Evolutionary conservation across 2,888 invertebrate genomes (phyloP).

Genomic region (Nomada goodeniana): DNA sequence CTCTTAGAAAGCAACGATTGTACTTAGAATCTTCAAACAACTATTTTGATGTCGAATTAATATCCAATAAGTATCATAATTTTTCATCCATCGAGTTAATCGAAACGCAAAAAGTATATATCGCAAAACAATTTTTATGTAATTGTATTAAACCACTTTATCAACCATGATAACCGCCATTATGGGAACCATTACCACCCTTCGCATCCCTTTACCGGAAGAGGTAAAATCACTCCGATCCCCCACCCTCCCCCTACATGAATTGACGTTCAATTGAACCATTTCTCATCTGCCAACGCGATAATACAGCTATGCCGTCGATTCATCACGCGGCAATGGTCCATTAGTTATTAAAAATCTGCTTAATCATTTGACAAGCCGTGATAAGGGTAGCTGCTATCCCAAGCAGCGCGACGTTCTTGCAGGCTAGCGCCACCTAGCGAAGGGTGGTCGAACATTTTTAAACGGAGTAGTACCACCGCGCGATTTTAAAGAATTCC

Average conservation of each 20-base stretch:
- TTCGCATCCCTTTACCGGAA: slow-evolving; percentile 33
- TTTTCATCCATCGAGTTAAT: neutral
- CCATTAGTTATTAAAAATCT: slow-evolving; percentile 52
- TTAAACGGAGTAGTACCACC: slow-evolving; percentile 40
- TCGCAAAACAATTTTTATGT: neutral
- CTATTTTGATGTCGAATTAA: neutral
- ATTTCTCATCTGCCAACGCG: slow-evolving; percentile 6
- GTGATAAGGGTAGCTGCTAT: slow-evolving; percentile 48
- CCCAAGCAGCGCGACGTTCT: slow-evolving; percentile 31
- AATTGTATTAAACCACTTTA: slow-evolving; percentile 21
- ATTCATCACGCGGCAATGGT: neutral
- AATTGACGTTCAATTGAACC: slow-evolving; percentile 9
- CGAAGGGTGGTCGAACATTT: slow-evolving; percentile 63
- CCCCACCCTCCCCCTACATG: slow-evolving; percentile 3
- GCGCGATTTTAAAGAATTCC: slow-evolving; percentile 37
- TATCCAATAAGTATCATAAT: neutral
- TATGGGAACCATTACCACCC: slow-evolving; percentile 22
- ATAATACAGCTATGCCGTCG: neutral
- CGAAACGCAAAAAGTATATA: neutral
- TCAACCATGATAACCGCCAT: slow-evolving; percentile 38
- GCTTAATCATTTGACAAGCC: slow-evolving; percentile 31
- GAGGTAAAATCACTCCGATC: slow-evolving; percentile 6
- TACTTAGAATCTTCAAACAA: neutral
- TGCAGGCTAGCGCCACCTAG: slow-evolving; percentile 73
- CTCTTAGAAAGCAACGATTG: neutral